Conservation (phyloP, 2,888 invertebrate genomes). For the Callosobruchus maculatus region DNA sequence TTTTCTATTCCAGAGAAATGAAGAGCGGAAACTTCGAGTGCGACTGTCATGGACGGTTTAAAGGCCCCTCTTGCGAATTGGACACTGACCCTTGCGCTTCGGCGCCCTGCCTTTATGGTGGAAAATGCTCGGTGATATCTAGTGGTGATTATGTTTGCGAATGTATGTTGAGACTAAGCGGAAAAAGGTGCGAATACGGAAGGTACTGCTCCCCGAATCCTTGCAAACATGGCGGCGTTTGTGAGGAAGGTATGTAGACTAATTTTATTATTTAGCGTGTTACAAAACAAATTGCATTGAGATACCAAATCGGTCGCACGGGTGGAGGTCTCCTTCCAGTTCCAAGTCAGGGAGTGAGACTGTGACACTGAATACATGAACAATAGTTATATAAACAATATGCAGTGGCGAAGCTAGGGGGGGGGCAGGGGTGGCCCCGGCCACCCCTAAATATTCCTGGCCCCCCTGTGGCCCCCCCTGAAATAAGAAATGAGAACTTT, state of each 20-base stretch:
- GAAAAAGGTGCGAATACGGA: slow-evolving; percentile 80
- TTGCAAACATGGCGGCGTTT: slow-evolving; percentile 83
- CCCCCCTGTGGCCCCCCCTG: too few species aligned
- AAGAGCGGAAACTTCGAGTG: slow-evolving; percentile 59
- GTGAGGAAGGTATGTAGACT: slow-evolving; percentile 71
- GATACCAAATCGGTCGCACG: too few species aligned
- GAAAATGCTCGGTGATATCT: slow-evolving; percentile 60
- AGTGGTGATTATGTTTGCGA: slow-evolving; percentile 71
- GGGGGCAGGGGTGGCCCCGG: too few species aligned
- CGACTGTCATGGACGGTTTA: slow-evolving; percentile 61
- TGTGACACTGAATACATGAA: too few species aligned
- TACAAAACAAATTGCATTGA: too few species aligned
- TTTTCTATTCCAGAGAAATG: slow-evolving; percentile 40
- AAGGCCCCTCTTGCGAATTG: slow-evolving; percentile 75
- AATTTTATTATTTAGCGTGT: too few species aligned
- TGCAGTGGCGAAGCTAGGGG: too few species aligned
- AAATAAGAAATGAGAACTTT: too few species aligned
- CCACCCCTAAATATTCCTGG: too few species aligned
- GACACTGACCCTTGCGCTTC: slow-evolving; percentile 86
- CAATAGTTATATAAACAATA: too few species aligned
- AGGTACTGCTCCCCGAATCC: slow-evolving; percentile 73
- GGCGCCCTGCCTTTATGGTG: slow-evolving; percentile 81
- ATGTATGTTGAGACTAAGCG: slow-evolving; percentile 67
- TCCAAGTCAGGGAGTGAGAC: too few species aligned
- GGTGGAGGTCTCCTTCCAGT: too few species aligned